These are phyloP conservation scores for Helarctos malayanus DNA, from an alignment of 2,797 vertebrate genomes.

Conservation along the genomic window DNA sequence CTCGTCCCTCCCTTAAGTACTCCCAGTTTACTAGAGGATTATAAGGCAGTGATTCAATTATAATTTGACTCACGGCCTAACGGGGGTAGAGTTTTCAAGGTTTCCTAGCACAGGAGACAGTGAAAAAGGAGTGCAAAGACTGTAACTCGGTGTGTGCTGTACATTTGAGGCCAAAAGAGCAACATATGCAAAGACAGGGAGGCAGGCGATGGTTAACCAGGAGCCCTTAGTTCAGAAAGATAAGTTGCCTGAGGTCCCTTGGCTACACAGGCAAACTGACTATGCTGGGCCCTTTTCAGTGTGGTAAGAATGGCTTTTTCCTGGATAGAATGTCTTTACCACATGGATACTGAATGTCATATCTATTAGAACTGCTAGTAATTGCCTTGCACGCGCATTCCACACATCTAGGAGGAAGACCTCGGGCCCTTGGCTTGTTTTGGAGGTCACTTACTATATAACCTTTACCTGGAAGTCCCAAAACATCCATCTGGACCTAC, in stretches of 20 bases:
- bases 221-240: not conserved
- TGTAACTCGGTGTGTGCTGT: not conserved
- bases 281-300: not conserved
- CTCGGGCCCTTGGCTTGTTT: not conserved
- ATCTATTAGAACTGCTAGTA: not conserved
- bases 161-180: not conserved
- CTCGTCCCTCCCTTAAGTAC: not conserved
- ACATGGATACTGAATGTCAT: not conserved
- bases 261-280: not conserved
- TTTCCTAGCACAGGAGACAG: not conserved
- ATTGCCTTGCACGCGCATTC: accelerated
- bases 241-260: too few relatives aligned
- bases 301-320: not conserved
- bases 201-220: not conserved
- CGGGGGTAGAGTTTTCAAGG: accelerated
- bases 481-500: not conserved
- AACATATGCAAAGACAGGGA: not conserved
- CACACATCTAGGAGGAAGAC: not conserved
- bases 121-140: not conserved
- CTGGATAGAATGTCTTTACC: not conserved
- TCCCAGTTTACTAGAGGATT: too few relatives aligned
- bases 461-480: not conserved
- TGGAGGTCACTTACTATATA: not conserved
- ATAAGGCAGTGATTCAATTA: not conserved
- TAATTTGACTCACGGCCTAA: not conserved